phyloP scores from a whole-genome alignment of 2,113 vertebrate species.

The Mungos mungo region DNA sequence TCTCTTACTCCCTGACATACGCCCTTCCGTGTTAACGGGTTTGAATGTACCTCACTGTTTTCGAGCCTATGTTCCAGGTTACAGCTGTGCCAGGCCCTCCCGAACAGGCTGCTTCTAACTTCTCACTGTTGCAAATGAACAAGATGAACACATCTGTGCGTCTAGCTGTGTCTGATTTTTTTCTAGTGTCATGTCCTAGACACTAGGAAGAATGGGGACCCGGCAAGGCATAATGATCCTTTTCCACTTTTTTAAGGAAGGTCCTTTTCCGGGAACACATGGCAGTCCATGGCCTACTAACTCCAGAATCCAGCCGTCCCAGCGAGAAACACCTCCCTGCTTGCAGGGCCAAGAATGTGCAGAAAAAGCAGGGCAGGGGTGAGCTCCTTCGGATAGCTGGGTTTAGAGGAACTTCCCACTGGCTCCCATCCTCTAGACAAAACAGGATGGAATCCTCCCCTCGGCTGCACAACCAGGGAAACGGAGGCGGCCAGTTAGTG shows the following conservation, averaged over 20 bases:
- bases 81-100: background rate
- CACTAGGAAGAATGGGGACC: background rate
- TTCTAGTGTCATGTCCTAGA: background rate
- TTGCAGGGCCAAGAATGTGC: background rate
- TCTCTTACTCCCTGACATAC: background rate
- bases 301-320: conserved; percentile 33
- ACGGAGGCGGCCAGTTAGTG: background rate
- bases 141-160: background rate
- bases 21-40: background rate
- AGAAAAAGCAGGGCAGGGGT: background rate
- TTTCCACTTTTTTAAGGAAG: conserved; percentile 65
- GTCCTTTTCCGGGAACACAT: conserved; percentile 61
- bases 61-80: background rate
- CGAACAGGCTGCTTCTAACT: background rate
- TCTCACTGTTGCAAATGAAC: background rate
- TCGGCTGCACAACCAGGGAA: background rate
- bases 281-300: conserved; percentile 56
- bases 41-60: background rate
- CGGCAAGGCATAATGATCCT: conserved; percentile 39
- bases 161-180: background rate
- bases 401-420: background rate
- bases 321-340: background rate
- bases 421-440: background rate
- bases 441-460: background rate
- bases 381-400: background rate